These are phyloP conservation scores for Deilephila porcellus DNA, from an alignment of 2,888 invertebrate genomes.

Conservation along the genomic window DNA sequence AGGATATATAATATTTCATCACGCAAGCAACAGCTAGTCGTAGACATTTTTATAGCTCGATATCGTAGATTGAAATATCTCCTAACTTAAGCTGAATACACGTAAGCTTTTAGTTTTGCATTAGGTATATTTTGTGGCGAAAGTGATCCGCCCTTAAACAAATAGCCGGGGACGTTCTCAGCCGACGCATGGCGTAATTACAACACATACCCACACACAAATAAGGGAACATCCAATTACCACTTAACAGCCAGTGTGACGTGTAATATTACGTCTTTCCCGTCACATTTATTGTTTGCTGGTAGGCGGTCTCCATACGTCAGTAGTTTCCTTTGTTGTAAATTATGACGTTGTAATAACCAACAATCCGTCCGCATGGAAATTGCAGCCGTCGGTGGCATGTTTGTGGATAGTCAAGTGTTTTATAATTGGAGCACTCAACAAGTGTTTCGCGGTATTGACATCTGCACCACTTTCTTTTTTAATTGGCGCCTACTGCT, in stretches of 20 bases:
- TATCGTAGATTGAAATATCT: too few species aligned
- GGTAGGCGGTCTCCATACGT: not conserved
- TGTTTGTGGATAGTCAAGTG: not conserved
- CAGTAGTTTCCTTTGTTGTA: not conserved
- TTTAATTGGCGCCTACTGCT: not conserved
- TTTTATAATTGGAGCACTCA: not conserved
- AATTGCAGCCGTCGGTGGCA: conserved; percentile 3
- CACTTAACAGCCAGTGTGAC: not conserved
- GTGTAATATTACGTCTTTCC: not conserved
- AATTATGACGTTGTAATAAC: not conserved
- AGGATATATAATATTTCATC: too few species aligned
- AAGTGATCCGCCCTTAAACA: too few species aligned
- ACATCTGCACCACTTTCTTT: conserved; percentile 6
- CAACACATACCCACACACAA: not conserved
- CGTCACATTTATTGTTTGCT: not conserved
- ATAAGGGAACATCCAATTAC: not conserved
- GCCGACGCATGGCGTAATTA: too few species aligned
- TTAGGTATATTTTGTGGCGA: too few species aligned
- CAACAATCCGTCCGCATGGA: not conserved
- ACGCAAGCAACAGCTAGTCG: too few species aligned
- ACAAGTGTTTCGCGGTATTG: not conserved
- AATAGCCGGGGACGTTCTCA: too few species aligned
- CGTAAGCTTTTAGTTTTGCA: too few species aligned
- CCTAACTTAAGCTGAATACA: too few species aligned
- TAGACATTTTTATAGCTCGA: too few species aligned